phyloP scores from a whole-genome alignment of 2,113 vertebrate genomes.

The Chaetura pelagica region DNA sequence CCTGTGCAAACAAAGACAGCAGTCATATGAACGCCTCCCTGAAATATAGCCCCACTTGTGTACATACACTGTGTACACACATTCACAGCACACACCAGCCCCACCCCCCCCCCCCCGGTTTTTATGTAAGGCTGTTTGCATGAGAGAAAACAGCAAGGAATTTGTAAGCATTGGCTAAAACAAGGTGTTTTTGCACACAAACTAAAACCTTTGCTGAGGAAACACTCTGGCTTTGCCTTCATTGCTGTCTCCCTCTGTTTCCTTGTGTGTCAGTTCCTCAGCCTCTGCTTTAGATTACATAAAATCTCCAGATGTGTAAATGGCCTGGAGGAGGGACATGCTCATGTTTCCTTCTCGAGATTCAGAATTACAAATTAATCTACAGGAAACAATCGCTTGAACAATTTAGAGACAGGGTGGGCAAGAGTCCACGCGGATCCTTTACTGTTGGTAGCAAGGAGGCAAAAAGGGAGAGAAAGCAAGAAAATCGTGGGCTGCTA shows the following conservation, averaged over 20 bases:
- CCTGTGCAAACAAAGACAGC: neutral
- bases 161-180: neutral
- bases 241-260: neutral
- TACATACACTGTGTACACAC: rapidly evolving
- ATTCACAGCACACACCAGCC: neutral
- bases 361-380: conserved; percentile 75
- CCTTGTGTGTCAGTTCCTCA: neutral
- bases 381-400: conserved; percentile 71
- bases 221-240: neutral
- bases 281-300: conserved; percentile 33
- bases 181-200: neutral
- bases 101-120: no score
- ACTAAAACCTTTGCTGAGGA: neutral
- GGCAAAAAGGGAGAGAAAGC: neutral
- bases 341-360: conserved; percentile 60
- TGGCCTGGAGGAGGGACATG: conserved; percentile 39
- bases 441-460: neutral
- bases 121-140: neutral
- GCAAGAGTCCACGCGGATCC: neutral
- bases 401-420: conserved; percentile 55
- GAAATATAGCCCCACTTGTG: rapidly evolving
- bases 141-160: neutral
- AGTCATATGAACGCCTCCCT: neutral
- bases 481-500: neutral
- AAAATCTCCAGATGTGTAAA: conserved; percentile 30